Conservation (phyloP, 1,140 invertebrate genomes). For the Philopotamus ludificatus region DNA sequence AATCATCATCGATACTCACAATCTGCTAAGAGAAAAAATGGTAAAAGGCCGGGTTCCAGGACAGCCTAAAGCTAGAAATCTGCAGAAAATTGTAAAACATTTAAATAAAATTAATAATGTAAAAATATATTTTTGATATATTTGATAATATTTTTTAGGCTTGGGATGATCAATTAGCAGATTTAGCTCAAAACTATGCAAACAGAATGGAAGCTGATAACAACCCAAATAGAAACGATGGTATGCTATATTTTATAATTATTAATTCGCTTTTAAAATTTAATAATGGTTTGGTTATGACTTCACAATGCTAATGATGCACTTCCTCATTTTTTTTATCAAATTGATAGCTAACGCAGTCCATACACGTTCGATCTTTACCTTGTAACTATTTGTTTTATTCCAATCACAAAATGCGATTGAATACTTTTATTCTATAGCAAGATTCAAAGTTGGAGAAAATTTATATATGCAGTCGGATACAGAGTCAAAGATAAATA, state of each 20-base stretch:
- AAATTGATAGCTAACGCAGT: no score
- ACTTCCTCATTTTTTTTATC: no score
- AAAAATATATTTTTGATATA: no score
- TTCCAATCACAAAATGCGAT: neutral
- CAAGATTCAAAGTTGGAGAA: slow-evolving; percentile 28
- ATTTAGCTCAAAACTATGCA: slow-evolving; percentile 31
- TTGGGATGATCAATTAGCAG: slow-evolving; percentile 33
- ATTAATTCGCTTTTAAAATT: neutral
- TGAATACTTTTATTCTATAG: slow-evolving; percentile 1
- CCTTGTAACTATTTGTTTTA: no score
- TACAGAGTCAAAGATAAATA: neutral
- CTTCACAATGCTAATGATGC: no score
- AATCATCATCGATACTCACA: slow-evolving; percentile 25
- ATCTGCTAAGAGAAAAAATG: slow-evolving; percentile 21
- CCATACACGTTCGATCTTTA: no score
- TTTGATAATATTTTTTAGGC: slow-evolving; percentile 21
- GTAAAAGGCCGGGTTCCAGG: slow-evolving; percentile 18
- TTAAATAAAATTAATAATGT: no score
- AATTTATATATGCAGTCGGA: slow-evolving; percentile 28
- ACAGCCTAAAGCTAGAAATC: slow-evolving; percentile 36
- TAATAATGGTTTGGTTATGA: neutral
- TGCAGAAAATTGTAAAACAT: slow-evolving; percentile 37
- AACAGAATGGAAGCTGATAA: slow-evolving; percentile 31
- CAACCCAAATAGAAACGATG: slow-evolving; percentile 17
- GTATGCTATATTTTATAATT: slow-evolving; percentile 17